These are phyloP conservation scores for Odontamblyopus lacepedii DNA, from an alignment of 2,797 vertebrate genomes.

Conservation along the genomic window DNA sequence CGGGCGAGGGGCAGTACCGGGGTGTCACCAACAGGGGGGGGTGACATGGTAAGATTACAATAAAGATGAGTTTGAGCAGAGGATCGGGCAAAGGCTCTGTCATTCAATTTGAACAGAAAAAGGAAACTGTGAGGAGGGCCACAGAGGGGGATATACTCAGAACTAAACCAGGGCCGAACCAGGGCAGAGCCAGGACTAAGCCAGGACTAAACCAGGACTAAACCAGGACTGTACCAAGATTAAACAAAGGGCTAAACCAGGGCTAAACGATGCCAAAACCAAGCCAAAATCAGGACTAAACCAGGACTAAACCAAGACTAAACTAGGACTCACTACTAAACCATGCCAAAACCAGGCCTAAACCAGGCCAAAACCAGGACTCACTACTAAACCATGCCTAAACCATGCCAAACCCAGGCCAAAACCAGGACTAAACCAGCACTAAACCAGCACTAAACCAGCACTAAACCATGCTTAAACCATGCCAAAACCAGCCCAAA, in stretches of 20 bases:
- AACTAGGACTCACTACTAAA: no score
- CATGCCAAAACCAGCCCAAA: no score
- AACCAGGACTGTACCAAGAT: no score
- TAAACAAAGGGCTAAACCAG: no score
- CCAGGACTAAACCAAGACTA: no score
- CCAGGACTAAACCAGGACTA: neutral
- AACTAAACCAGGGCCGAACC: conserved; percentile 18
- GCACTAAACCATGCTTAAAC: neutral
- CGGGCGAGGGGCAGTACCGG: neutral
- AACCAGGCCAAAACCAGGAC: neutral
- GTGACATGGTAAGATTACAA: neutral
- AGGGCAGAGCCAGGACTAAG: conserved; percentile 9
- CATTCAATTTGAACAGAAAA: no score
- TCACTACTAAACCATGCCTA: neutral
- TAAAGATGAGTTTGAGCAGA: no score
- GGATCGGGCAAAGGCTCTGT: no score
- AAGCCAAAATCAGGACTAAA: no score
- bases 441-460: neutral
- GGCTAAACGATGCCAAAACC: no score
- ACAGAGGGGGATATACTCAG: neutral
- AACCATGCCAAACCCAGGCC: neutral
- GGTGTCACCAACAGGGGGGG: neutral
- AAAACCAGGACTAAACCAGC: neutral
- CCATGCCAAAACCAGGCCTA: neutral
- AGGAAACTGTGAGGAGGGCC: no score